These are phyloP conservation scores for Nymphicus hollandicus DNA, from an alignment of 2,113 vertebrate species.

Conservation along the genomic window DNA sequence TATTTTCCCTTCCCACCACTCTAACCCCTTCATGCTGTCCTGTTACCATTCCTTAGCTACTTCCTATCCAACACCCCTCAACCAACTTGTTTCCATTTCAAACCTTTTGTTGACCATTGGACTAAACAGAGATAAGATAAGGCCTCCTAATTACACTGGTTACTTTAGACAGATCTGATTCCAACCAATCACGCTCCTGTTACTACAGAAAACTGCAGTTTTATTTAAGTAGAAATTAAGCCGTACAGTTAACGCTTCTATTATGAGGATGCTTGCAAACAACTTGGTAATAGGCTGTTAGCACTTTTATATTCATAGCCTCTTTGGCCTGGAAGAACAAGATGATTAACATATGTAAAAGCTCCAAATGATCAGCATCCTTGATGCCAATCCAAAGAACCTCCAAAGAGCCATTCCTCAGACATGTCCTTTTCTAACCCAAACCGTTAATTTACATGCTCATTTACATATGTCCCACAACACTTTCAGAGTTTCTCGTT, in stretches of 20 bases:
- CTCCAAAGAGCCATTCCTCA: constrained; percentile 55
- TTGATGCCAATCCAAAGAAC: constrained; percentile 61
- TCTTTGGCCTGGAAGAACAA: constrained; percentile 55
- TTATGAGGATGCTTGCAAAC: constrained; percentile 29
- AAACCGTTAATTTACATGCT: constrained; percentile 51
- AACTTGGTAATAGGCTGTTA: constrained; percentile 56
- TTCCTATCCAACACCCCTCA: not conserved
- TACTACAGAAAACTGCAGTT: constrained; percentile 11
- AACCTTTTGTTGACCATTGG: not conserved
- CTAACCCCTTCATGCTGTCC: not conserved
- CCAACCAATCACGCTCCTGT: not conserved
- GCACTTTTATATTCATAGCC: constrained; percentile 46
- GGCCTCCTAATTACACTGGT: not conserved
- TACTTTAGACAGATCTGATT: not conserved
- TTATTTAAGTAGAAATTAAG: constrained; percentile 50
- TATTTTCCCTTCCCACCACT: not conserved
- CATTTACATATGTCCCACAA: constrained; percentile 57
- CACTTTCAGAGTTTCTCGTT: constrained; percentile 39
- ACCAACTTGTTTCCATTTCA: not conserved
- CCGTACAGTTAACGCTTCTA: constrained; percentile 5
- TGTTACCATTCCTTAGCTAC: not conserved
- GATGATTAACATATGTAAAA: constrained; percentile 64
- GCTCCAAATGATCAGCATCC: constrained; percentile 50
- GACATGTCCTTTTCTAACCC: constrained; percentile 53
- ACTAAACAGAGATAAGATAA: constrained; percentile 23